Conservation (phyloP, 1,140 invertebrate genomes). For the Drosophila nebulosa region DNA sequence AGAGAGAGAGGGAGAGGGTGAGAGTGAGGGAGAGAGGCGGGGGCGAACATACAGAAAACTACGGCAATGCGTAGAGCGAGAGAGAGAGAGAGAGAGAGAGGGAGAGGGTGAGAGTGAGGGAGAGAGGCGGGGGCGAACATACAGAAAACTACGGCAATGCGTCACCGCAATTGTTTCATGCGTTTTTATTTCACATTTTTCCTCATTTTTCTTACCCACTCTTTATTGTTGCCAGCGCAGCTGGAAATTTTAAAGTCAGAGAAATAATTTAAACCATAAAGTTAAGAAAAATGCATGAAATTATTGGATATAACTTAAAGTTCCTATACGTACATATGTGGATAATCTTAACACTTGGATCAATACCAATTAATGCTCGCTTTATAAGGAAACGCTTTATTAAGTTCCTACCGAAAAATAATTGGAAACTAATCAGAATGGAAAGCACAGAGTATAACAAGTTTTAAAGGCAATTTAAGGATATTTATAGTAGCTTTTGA, state of each 20-base stretch:
- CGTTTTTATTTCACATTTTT: neutral
- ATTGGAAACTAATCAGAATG: no score
- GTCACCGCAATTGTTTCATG: conserved; percentile 1
- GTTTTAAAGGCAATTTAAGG: no score
- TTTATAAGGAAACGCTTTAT: no score
- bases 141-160: neutral
- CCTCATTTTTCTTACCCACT: neutral
- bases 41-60: neutral
- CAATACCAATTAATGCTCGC: no score
- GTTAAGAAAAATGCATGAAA: no score
- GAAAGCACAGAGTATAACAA: no score
- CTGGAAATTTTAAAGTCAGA: neutral
- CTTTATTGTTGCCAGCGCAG: neutral
- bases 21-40: neutral
- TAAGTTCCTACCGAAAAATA: no score
- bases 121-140: neutral
- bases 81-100: no score
- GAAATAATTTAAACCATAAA: neutral
- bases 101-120: neutral
- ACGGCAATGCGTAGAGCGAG: neutral
- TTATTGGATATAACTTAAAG: no score
- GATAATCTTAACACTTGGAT: no score
- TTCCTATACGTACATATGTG: no score
- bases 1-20: neutral
- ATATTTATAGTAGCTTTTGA: no score